Conservation (phyloP, 1,140 invertebrate species). For the Ips nitidus region DNA sequence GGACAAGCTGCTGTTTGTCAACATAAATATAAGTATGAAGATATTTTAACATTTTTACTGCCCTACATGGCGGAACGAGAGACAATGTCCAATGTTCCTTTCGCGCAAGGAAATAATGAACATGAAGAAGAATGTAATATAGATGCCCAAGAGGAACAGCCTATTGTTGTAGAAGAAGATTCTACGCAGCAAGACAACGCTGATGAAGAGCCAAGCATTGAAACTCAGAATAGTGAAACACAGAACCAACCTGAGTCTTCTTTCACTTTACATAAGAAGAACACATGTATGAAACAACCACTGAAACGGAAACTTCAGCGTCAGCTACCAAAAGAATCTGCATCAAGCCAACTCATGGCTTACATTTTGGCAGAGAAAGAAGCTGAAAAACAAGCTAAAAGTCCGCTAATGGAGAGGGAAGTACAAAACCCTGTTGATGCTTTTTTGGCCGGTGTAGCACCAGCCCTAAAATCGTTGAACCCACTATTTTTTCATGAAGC, state of each 20-base stretch:
- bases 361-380: conserved; percentile 34
- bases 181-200: not conserved
- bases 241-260: not conserved
- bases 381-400: conserved; percentile 8
- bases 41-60: conserved; percentile 20
- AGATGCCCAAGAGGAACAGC: not conserved
- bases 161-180: not conserved
- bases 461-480: conserved; percentile 21
- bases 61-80: conserved; percentile 21
- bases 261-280: not conserved
- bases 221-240: not conserved
- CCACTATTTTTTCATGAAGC: conserved; percentile 8
- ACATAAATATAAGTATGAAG: conserved; percentile 34
- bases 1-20: conserved; percentile 25
- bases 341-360: conserved; percentile 32
- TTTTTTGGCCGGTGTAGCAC: conserved; percentile 25
- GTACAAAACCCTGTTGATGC: conserved; percentile 10
- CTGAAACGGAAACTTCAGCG: conserved; percentile 17
- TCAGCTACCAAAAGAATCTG: conserved; percentile 22
- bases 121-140: conserved; percentile 10
- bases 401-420: not conserved
- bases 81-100: conserved; percentile 16
- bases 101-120: not conserved
- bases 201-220: not conserved
- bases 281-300: conserved; percentile 7